phyloP scores from a whole-genome alignment of 2,888 invertebrate genomes.

The Cerceris rybyensis region DNA sequence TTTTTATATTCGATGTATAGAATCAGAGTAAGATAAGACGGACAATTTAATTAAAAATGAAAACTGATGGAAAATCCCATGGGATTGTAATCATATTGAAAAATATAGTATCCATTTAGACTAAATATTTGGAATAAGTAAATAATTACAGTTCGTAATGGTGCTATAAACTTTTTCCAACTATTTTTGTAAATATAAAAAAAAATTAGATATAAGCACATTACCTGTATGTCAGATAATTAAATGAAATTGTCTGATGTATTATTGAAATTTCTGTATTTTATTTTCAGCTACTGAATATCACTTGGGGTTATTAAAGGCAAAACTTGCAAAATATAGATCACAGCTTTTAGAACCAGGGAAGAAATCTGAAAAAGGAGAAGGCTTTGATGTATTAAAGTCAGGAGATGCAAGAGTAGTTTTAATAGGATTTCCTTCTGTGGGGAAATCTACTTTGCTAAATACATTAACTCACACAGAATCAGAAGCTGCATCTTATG shows the following conservation, averaged over 20 bases:
- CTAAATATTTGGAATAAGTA: too few species aligned
- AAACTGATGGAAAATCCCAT: too few species aligned
- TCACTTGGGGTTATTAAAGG: constrained; percentile 98
- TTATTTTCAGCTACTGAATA: constrained; percentile 95
- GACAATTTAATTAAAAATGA: too few species aligned
- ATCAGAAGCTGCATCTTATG: constrained; percentile 98
- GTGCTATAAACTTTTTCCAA: too few species aligned
- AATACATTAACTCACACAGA: constrained; percentile 98
- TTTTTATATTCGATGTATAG: background rate
- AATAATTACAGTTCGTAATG: too few species aligned
- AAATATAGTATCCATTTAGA: too few species aligned
- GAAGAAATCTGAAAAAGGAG: constrained; percentile 96
- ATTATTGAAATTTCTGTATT: background rate
- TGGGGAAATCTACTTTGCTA: constrained; percentile 98
- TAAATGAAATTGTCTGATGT: background rate
- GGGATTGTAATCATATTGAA: too few species aligned
- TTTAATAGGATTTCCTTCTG: constrained; percentile 99
- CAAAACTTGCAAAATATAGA: constrained; percentile 96
- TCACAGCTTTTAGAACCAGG: constrained; percentile 97
- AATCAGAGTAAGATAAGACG: too few species aligned
- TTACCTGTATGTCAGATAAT: background rate
- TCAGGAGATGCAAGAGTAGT: constrained; percentile 99
- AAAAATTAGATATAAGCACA: background rate
- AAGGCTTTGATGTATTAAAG: constrained; percentile 99
- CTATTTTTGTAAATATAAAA: background rate